Conservation (phyloP, 1,140 invertebrate genomes). For the Parapsyche elsis region DNA sequence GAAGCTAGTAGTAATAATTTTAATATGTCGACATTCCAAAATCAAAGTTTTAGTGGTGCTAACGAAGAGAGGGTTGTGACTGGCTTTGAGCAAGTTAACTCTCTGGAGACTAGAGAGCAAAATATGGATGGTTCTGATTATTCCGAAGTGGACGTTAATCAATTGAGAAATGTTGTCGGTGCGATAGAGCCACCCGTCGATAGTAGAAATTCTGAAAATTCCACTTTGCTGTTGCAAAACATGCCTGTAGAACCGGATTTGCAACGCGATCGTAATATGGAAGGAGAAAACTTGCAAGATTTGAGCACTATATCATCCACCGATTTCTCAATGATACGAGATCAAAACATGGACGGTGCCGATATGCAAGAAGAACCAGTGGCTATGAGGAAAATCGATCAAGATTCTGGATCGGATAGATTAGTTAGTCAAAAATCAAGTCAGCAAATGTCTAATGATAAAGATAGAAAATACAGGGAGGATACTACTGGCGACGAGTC, state of each 20-base stretch:
- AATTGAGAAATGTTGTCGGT: conserved; percentile 60
- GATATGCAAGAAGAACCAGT: conserved; percentile 55
- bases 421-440: conserved; percentile 32
- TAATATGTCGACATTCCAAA: conserved; percentile 59
- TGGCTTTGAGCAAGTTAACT: conserved; percentile 63
- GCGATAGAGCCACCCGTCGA: conserved; percentile 58
- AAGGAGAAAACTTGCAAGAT: conserved; percentile 71
- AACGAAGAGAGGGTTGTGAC: conserved; percentile 66
- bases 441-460: conserved; percentile 43
- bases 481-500: conserved; percentile 65
- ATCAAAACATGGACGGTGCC: conserved; percentile 61
- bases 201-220: conserved; percentile 43
- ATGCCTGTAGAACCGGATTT: conserved; percentile 59
- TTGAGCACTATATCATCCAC: conserved; percentile 61
- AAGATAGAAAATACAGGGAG: conserved; percentile 53
- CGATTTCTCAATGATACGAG: conserved; percentile 60
- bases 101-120: conserved; percentile 63
- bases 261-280: conserved; percentile 68
- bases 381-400: conserved; percentile 12
- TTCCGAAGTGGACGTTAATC: conserved; percentile 60
- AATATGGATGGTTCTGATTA: conserved; percentile 67
- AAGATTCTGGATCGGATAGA: conserved; percentile 50
- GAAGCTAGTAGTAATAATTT: conserved; percentile 63
- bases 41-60: conserved; percentile 56
- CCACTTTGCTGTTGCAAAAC: conserved; percentile 34